phyloP scores from a whole-genome alignment of 2,113 vertebrate genomes.

The Conger conger region DNA sequence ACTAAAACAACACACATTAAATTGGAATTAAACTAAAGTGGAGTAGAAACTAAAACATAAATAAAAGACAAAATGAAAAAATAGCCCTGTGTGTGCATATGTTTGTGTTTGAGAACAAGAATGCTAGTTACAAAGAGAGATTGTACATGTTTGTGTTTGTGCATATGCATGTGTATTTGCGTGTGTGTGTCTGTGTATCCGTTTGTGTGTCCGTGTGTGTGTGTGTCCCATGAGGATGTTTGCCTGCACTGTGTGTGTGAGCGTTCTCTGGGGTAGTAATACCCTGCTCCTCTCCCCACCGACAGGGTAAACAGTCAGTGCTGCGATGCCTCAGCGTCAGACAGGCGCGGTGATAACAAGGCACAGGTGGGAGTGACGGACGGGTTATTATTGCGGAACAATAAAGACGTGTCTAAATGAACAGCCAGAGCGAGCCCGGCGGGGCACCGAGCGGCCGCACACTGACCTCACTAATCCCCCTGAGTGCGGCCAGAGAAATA shows the following conservation, averaged over 20 bases:
- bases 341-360: background rate
- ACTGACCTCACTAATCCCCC: constrained; percentile 4
- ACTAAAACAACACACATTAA: no score
- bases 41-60: no score
- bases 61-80: no score
- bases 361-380: background rate
- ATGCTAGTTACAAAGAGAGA: background rate
- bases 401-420: background rate
- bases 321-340: background rate
- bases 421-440: background rate
- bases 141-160: background rate
- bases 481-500: background rate
- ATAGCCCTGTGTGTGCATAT: background rate
- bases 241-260: background rate
- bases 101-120: background rate
- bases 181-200: background rate
- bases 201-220: background rate
- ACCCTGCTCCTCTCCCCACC: background rate
- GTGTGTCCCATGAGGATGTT: background rate
- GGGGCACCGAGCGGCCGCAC: background rate
- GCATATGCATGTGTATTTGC: background rate
- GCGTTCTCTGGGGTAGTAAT: background rate
- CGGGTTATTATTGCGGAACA: background rate
- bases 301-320: background rate
- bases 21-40: no score